Evolutionary conservation across 2,888 invertebrate species (phyloP).

Genomic region (Hyposoter didymator): DNA sequence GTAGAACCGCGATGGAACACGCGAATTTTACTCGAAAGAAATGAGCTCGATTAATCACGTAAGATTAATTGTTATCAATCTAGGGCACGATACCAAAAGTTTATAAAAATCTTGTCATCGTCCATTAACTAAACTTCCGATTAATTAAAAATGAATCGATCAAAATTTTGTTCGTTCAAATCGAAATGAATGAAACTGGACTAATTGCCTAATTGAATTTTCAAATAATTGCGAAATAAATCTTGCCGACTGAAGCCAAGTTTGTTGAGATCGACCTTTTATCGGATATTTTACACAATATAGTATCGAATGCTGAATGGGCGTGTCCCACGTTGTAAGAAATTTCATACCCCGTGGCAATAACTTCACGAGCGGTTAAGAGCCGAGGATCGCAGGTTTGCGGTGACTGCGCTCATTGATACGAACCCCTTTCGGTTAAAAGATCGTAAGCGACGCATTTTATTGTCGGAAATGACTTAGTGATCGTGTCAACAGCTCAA

Average conservation of each 20-base stretch:
- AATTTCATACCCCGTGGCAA: conserved; percentile 5
- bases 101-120: not conserved
- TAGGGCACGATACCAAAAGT: not conserved
- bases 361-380: not conserved
- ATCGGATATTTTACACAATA: not conserved
- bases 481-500: conserved; percentile 60
- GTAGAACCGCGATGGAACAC: not conserved
- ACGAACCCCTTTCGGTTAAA: not conserved
- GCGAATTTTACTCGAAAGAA: not conserved
- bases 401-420: conserved; percentile 1
- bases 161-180: not conserved
- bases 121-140: not conserved
- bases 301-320: conserved; percentile 14
- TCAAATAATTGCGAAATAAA: not conserved
- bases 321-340: not conserved
- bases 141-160: not conserved
- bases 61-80: not conserved
- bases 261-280: not conserved
- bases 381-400: not conserved
- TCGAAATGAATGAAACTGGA: not conserved
- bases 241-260: not conserved
- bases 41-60: not conserved
- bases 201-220: not conserved
- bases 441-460: not conserved
- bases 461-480: conserved; percentile 41